Base-by-base conservation (phyloP, 2,113 vertebrate genomes). In the Ceyx cyanopectus region DNA sequence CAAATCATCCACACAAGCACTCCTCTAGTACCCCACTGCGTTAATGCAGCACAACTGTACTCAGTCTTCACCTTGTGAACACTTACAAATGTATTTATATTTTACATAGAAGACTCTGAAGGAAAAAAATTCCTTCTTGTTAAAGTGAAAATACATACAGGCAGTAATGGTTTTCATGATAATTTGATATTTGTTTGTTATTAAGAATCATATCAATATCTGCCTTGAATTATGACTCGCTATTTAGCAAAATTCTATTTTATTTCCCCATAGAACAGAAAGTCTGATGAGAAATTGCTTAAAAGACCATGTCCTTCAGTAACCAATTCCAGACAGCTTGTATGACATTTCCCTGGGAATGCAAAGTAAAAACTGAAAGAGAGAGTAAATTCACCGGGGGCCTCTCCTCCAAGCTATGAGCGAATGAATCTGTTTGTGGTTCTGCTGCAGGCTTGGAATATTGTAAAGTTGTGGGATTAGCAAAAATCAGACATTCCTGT, bases 401-500 rank as follows among this genome's bases (percentile, higher is more conserved):
- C 69, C 90, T 94, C 92, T 81, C 92, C 50, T 85, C 90, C 85
- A 82, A 96, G 87, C 37, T 48, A 63, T 21, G 81, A 63, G 74
- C 17, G 40, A 56, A 93, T 68, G 68, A 48, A 89, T 92, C 58
- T 85, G 75, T 94, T 94, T 89, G 75, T 72, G 77, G 67, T 86
- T 82, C 68, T 87, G 81, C 69, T 82, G 62, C 74, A 84, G 85
- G 32, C 67, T 74, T 81, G 61, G 87, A 90, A 27, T 67, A 90
- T 32, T 41, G 81, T 73, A 94, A 94, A 96, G 73, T 83, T 95
- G 90, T 95, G 95, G 86, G 93, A 97, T 97, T 96, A 97, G 77
- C 83, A 97, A 73, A 97, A 96, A 94, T 95, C 91, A 97, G 96
- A 96, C 91, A 97, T 96, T 97, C 93, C 84, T 95, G 89, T 92